Base-by-base conservation (phyloP, 2,113 vertebrate species). In the Limnothrissa miodon region DNA sequence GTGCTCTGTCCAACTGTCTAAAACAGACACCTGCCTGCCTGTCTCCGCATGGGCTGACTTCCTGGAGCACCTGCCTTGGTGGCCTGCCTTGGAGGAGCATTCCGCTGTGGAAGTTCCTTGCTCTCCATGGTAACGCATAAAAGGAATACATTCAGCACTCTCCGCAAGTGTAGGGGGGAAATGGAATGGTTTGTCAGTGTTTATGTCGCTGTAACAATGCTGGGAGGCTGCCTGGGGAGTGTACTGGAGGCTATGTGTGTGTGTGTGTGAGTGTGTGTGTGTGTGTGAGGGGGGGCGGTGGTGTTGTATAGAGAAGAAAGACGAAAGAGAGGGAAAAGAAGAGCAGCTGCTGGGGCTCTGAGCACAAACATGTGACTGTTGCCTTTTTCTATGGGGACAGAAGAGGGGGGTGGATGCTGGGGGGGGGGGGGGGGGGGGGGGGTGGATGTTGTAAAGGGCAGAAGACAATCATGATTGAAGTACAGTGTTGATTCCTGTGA, bases 151-250 rank as follows among this genome's bases (percentile, higher is more conserved):
- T 94, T 96, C 92, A 95, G 92, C 87, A 88, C 90, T 92, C 94
- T 93, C n/a, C n/a, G 94, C 95, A 95, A 96, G 93, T 92, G 88
- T 9, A 78, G 33, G 46, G 70, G 82, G 45, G 66, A 79, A 90
- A 93, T 96, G 95, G 94, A 94, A 95, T 95, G 95, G 94, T 90
- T 93, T 94, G 93, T 96, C 95, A 93, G 92, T 94, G 93, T 96
- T 96, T 96, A 95, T 91, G 92, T 96, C 95, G 95, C 94, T 87
- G 91, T 95, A 95, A 96, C 96, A 95, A 94, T 95, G 93, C 94
- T 94, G 87, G 86, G 90, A 89, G 90, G 90, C 93, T 90, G 89
- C 90, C 86, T 83, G 86, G 84, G 85, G 90, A 93, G 80, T 66
- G 81, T 81, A 82, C 84, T 51, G 62, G 86, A 88, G 90, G 88